Conservation (phyloP, 1,140 invertebrate species). For the Drosophila biarmipes region DNA sequence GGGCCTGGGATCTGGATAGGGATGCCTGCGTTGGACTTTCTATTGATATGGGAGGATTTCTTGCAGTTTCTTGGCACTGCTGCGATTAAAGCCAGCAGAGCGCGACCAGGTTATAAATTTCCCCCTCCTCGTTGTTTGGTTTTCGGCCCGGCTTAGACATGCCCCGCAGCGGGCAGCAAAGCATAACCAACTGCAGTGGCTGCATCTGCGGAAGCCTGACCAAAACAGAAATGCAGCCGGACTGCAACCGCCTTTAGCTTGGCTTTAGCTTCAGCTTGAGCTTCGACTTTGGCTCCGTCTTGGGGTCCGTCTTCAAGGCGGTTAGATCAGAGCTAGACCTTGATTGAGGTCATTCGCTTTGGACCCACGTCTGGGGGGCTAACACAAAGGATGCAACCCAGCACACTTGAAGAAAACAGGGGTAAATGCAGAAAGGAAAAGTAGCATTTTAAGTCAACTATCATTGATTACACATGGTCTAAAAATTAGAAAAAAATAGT, state of each 20-base stretch:
- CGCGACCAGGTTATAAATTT: constrained; percentile 41
- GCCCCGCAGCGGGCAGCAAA: constrained; percentile 45
- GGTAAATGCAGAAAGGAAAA: neutral
- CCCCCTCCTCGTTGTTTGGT: constrained; percentile 8
- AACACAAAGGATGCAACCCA: constrained; percentile 27
- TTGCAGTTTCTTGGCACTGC: constrained; percentile 6
- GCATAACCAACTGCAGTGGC: constrained; percentile 29
- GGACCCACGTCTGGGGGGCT: constrained; percentile 11
- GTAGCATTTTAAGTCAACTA: too few species aligned
- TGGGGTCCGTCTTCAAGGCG: constrained; percentile 21
- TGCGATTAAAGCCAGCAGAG: constrained; percentile 37
- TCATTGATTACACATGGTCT: too few species aligned
- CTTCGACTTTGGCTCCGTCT: constrained; percentile 25
- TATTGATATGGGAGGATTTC: constrained; percentile 30
- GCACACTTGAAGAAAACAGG: constrained; percentile 22
- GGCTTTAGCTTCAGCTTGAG: neutral
- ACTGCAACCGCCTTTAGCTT: constrained; percentile 54
- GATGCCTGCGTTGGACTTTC: neutral
- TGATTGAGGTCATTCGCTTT: constrained; percentile 83
- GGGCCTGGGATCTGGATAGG: neutral
- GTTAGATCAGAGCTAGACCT: constrained; percentile 69
- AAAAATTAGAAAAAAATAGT: too few species aligned
- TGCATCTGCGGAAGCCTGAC: constrained; percentile 34
- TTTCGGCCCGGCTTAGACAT: constrained; percentile 39
- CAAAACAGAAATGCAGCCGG: constrained; percentile 27